Base-by-base conservation (phyloP, 2,113 vertebrate genomes). In the Axis porcinus region DNA sequence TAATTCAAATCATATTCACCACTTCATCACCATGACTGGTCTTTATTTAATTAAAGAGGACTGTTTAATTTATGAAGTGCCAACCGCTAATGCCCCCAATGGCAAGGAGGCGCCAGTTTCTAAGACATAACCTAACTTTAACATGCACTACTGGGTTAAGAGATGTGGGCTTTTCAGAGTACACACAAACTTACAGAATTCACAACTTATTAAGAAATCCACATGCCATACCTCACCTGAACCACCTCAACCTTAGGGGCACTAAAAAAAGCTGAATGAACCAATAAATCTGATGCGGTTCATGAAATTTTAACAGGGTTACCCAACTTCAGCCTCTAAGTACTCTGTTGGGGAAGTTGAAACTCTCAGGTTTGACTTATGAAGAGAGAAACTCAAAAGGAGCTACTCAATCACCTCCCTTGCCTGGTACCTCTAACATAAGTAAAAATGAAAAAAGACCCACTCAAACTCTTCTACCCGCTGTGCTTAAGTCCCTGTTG, bases 311-410 rank as follows among this genome's bases (percentile, higher is more conserved):
- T 91, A 97, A 88, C 74, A 90, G 47, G 7, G 4, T 58, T 97
- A 87, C 54, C 33, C 47, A 85, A 79, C 12, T 84, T 92, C 21
- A 85, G 3, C 21, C 79, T 11, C 0, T 88, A 94, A 95, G 36
- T 87, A 55, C 19, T 86, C 81, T 97, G 19, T 25, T 89, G 70
- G 27, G 84, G 43, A 40, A 85, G 33, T 43, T 95, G 97, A 96
- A 96, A 97, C 47, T 92, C 60, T 90, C 62, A 79, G 64, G 40
- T 85, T 91, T 97, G 86, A 96, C 55, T 97, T 96, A 62, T 57
- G 54, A 94, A 94, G 30, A 96, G 82, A 81, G 33, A 89, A 94
- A 98, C 55, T 95, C 16, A 94, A 58, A 96, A 62, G 70, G 76
- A 82, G 8, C 89, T 90, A 36, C 40, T 58, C 82, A 94, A 95